A percentile compares a stretch with the other conserved stretches of the same genome.
Evolutionary conservation across 1,140 invertebrate species (phyloP).

Genomic region (Calycopis cecrops): DNA sequence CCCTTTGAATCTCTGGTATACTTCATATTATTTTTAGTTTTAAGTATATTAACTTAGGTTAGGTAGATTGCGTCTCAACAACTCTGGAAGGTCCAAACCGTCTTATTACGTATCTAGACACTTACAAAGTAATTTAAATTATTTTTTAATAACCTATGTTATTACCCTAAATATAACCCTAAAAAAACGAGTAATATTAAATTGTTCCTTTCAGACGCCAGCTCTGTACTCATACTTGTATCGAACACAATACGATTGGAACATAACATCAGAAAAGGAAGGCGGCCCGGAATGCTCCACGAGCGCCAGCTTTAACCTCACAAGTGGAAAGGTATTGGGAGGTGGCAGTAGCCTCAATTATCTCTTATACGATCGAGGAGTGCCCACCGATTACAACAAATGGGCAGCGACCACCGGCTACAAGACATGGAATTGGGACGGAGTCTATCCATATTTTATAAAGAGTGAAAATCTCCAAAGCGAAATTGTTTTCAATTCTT

Average conservation of each 20-base stretch:
- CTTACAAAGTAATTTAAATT: no score
- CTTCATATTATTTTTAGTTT: no score
- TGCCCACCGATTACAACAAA: constrained; percentile 26
- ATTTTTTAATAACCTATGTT: no score
- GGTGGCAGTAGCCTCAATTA: constrained; percentile 86
- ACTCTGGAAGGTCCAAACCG: no score
- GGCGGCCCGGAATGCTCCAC: constrained; percentile 77
- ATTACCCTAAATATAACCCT: no score
- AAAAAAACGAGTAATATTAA: no score
- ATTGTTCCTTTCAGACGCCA: constrained; percentile 31
- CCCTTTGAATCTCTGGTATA: constrained; percentile 31
- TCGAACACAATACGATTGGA: constrained; percentile 76
- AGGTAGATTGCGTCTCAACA: background rate
- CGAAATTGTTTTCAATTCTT: constrained; percentile 18
- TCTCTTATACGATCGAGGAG: constrained; percentile 62
- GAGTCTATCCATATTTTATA: constrained; percentile 28
- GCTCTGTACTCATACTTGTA: constrained; percentile 26
- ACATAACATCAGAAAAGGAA: constrained; percentile 83
- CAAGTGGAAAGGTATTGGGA: constrained; percentile 81
- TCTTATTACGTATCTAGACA: no score
- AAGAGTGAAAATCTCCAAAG: constrained; percentile 29
- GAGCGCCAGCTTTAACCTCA: constrained; percentile 77
- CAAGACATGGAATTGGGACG: constrained; percentile 26
- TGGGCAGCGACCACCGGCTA: constrained; percentile 30
- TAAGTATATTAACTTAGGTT: no score